These are phyloP conservation scores for Dolichotis patagonum DNA, from an alignment of 2,113 vertebrate species.

Conservation along the genomic window DNA sequence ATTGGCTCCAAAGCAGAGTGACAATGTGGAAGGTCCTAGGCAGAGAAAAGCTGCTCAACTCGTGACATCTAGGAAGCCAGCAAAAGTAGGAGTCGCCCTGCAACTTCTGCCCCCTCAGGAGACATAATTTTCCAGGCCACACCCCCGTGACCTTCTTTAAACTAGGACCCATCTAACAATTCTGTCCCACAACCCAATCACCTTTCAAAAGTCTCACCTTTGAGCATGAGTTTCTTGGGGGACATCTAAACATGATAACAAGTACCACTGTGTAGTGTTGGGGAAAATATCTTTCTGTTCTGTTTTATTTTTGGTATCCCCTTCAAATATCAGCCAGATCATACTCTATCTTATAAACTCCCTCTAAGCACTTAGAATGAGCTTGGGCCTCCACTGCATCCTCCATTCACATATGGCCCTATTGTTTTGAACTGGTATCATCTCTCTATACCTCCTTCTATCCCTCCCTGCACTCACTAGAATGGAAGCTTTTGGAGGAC, in stretches of 20 bases:
- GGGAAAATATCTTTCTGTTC: background rate
- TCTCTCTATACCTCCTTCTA: rapidly evolving
- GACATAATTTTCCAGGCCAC: background rate
- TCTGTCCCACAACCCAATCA: background rate
- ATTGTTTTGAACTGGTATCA: background rate
- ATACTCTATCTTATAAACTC: background rate
- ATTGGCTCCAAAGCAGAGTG: background rate
- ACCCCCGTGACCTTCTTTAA: background rate
- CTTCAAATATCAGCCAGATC: background rate
- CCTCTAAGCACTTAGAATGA: background rate
- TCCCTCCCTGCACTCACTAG: no score
- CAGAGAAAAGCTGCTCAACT: background rate
- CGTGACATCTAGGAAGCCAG: background rate
- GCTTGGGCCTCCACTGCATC: background rate
- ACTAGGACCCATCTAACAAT: background rate
- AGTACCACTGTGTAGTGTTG: background rate
- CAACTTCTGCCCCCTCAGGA: background rate
- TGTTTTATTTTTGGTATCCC: background rate
- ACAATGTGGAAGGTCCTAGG: background rate
- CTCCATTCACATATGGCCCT: background rate
- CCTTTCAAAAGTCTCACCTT: background rate
- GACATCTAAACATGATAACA: background rate
- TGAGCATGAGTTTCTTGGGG: background rate
- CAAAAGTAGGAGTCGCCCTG: background rate
- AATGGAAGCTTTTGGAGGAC: background rate